Evolutionary conservation across 2,888 invertebrate species (phyloP), one percentile per base, ranked within the genome.

Genomic region (Cordylochernes scorpioides): DNA sequence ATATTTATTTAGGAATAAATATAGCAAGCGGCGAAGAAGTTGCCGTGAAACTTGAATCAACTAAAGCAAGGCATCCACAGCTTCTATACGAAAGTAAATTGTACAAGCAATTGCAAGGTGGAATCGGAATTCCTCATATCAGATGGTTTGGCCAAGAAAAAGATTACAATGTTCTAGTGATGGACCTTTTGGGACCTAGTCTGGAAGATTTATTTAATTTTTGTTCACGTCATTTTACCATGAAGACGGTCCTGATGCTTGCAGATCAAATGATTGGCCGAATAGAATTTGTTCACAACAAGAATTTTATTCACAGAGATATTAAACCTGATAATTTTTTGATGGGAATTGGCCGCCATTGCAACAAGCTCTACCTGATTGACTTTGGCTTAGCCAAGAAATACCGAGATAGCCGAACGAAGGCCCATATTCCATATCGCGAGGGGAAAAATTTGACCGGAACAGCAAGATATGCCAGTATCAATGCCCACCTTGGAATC

Each of bases 361-460:
- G 88, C 63, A 91, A 91, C 62, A 86, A 86, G 64, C 65, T 97
- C 36, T 94, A 91, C 63, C 68, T 97, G 57, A 97, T 97, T 54
- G 97, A 99, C 62, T 99, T 91, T 57, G 97, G 97, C 24, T 62
- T 99, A 54, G 97, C 97, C 43, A 99, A 97, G 62, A 97, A 97
- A 62, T 99, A 69, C 61, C 65, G 91, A 32, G 97, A 97, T 57
- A 71, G 72, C 44, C 71, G 80, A 49, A 71, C 84, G 36, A 67
- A 88, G 45, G 59, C 67, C 45, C 97, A 97, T 61, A 97, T 99
- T 57, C 58, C 67, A 6, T 97, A 99, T 55, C 68, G 86, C 65
- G 97, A 99, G 67, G 91, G 97, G 63, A 99, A 99, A 62, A 99
- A 97, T 61, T 65, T 99, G 49, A 97, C 97, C 47, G 97, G 97